A percentile compares a stretch with the other conserved stretches of the same genome.
These are phyloP conservation scores for Phenganax stokvisi DNA, from an alignment of 92 coral and sea anemone genomes.

Conservation along the genomic window DNA sequence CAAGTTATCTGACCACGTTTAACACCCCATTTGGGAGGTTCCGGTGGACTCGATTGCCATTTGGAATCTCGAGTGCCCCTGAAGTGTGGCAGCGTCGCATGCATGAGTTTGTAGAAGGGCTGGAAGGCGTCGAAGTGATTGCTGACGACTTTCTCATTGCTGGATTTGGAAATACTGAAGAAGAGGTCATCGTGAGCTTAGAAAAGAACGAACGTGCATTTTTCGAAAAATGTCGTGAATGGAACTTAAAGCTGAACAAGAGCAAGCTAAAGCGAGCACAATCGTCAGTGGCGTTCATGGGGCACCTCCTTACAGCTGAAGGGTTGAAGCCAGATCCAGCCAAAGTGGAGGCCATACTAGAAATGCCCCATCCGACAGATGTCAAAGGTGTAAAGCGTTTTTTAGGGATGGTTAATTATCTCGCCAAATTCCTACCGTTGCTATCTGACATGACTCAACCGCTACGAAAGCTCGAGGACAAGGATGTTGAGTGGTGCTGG, in stretches of 20 bases:
- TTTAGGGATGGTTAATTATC: conserved; percentile 56
- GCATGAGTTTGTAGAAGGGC: conserved; percentile 28
- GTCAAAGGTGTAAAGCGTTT: conserved; percentile 44
- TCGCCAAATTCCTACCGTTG: conserved; percentile 56
- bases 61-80: conserved; percentile 20
- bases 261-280: conserved; percentile 43
- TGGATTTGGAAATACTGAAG: conserved; percentile 53
- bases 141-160: conserved; percentile 59
- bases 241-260: conserved; percentile 53
- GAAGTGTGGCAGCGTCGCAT: conserved; percentile 29
- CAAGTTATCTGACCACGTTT: conserved; percentile 45
- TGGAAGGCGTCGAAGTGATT: conserved; percentile 45
- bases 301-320: conserved; percentile 53
- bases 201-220: conserved; percentile 49
- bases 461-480: conserved; percentile 49
- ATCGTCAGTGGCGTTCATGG: conserved; percentile 45
- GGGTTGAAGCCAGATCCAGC: conserved; percentile 53
- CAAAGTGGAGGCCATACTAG: conserved; percentile 47
- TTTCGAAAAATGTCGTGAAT: conserved; percentile 51
- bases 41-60: conserved; percentile 24
- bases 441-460: conserved; percentile 54
- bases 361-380: conserved; percentile 50
- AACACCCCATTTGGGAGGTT: conserved; percentile 48
- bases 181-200: conserved; percentile 46
- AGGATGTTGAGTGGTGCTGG: conserved; percentile 54